These are phyloP conservation scores for Laterallus jamaicensis DNA, from an alignment of 2,113 vertebrate species.

Conservation along the genomic window DNA sequence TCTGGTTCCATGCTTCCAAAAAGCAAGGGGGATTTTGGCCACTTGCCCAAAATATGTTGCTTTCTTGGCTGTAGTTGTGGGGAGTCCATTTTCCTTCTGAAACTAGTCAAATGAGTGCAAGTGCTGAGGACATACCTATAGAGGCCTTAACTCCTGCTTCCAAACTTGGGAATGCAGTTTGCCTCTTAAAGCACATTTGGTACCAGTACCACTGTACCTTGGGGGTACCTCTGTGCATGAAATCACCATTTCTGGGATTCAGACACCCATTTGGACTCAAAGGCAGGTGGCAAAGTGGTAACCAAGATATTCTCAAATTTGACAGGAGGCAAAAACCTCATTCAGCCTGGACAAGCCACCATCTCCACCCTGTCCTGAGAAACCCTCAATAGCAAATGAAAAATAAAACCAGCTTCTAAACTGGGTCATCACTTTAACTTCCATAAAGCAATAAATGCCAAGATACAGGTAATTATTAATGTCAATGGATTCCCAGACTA, in stretches of 20 bases:
- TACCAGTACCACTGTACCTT: neutral
- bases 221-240: neutral
- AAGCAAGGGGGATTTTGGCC: fast-evolving
- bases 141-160: neutral
- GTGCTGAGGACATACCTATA: neutral
- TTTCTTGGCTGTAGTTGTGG: neutral
- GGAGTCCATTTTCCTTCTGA: neutral
- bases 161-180: neutral
- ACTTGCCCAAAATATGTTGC: neutral
- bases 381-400: neutral
- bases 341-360: neutral
- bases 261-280: neutral
- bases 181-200: neutral
- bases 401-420: neutral
- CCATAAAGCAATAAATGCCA: neutral
- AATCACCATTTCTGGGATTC: neutral
- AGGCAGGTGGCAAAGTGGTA: neutral
- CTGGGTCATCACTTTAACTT: neutral
- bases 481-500: neutral
- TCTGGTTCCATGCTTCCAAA: neutral
- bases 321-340: neutral
- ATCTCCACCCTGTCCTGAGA: neutral
- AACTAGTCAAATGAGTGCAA: neutral
- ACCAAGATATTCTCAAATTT: neutral
- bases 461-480: neutral